Evolutionary conservation across 2,113 vertebrate species (phyloP), one percentile per base, ranked within the genome.

Genomic region (Ophthalmotilapia sp.): DNA sequence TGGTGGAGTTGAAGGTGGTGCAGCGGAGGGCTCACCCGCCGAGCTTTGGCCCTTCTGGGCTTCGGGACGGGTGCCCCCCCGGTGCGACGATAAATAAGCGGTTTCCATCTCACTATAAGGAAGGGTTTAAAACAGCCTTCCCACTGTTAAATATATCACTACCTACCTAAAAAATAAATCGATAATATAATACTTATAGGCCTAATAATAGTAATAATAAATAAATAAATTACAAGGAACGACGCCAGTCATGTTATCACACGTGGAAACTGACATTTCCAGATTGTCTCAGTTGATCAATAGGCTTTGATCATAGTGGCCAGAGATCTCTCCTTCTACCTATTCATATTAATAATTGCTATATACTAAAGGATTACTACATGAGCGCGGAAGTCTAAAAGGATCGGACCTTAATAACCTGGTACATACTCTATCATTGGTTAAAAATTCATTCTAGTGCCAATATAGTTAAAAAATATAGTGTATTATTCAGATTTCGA

Each of bases 171-270:
- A 65, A 81, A 84, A 89, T 15, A 91, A 95, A 89, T 87, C 58
- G 92, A 92, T 95, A 94, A 93, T 93, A 96, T 95, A 95, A 93
- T 91, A 96, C 91, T 95, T 95, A 93, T 94, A 93, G 86, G 91
- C 82, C 93, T 94, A 95, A 94, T 94, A 93, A 94, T 94, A 94
- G 91, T 90, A 90, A 94, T 88, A 96, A 96, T 96, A 96, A 96
- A 97, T 96, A 96, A 96, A 96, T 96, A 96, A 96, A 96, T 96
- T 94, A 96, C 93, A 92, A 89, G 81, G 88, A 92, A 92, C 91
- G 93, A 92, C 88, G 86, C 84, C 87, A 92, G 88, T 93, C 93
- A 94, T 93, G 86, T 90, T 86, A 85, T 90, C 86, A 91, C 85
- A 92, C 81, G 89, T 91, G 90, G 92, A 95, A 93, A 94, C 55